These are phyloP conservation scores for Astreopora myriophthalma DNA, from an alignment of 64 coral and sea anemone species.

Conservation along the genomic window DNA sequence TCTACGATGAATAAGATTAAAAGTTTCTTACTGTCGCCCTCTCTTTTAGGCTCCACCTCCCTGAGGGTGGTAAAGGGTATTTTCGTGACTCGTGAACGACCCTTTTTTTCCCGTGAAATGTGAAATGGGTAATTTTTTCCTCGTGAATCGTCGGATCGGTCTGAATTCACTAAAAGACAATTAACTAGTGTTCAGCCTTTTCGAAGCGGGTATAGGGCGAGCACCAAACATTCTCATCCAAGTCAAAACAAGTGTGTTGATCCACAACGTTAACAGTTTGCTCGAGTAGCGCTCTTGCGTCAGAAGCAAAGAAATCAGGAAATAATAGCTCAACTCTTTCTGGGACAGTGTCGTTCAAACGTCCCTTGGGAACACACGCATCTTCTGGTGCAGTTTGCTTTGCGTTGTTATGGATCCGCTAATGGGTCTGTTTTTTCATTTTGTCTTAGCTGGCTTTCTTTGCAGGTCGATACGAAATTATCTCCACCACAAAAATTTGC, in stretches of 20 bases:
- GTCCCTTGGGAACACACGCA: not conserved
- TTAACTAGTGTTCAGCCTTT: not conserved
- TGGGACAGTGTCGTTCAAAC: not conserved
- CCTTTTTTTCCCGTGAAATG: too few relatives aligned
- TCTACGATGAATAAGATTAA: too few relatives aligned
- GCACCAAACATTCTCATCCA: conserved; percentile 7
- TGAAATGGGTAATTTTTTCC: too few relatives aligned
- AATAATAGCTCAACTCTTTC: not conserved
- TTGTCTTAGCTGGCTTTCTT: not conserved
- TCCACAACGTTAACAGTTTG: not conserved
- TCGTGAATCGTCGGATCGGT: not conserved
- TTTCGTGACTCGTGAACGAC: too few relatives aligned
- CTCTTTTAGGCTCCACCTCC: too few relatives aligned
- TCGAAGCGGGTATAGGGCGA: not conserved
- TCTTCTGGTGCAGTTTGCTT: not conserved
- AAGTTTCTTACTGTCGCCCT: too few relatives aligned
- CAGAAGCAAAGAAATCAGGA: not conserved
- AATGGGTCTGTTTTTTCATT: not conserved
- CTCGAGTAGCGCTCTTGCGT: not conserved
- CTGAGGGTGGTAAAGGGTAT: too few relatives aligned
- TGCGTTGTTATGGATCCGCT: not conserved
- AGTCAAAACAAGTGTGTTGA: not conserved
- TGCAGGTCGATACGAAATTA: not conserved
- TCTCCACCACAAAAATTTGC: not conserved
- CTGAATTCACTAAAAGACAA: not conserved